Evolutionary conservation across 2,113 vertebrate species (phyloP), one percentile per base, ranked within the genome.

Genomic region (Chionis minor): DNA sequence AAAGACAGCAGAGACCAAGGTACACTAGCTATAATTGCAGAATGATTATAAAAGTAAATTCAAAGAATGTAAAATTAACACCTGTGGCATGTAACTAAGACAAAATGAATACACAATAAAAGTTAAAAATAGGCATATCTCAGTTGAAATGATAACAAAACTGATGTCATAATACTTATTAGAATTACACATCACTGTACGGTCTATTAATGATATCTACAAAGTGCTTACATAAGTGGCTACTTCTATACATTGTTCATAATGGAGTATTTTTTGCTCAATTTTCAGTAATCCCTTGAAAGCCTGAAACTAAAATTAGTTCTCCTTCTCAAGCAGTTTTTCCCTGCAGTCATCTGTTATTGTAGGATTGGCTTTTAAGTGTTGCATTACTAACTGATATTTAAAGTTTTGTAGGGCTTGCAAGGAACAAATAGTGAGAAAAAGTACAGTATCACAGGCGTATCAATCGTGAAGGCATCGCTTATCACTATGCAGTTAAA

Each of bases 51-150:
- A 91, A 91, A 94, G 81, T 88, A 91, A 97, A 91, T 86, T 90
- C 70, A 93, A 91, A 90, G 42, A 95, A 90, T 72, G 49, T 66
- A 96, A 94, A 96, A 96, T 92, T 95, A 97, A 92, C 51, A 95
- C 52, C 72, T 93, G 51, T 90, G 70, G 81, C 83, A 95, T 16
- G 33, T 58, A 86, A 90, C 23, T 27, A 94, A 91, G 63, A 56
- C 44, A 90, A 92, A 92, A 92, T 58, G 30, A 88, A 86, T 77
- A 73, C 5, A 75, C 12, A 94, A 80, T 79, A 84, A 33, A 81
- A 85, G 81, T 67, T 74, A 91, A 92, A 91, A 93, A 75, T 83
- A 66, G 12, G 9, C 35, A 22, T 59, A 17, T 44, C 9, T 87
- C 52, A 77, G 45, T 4, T 90, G 63, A 94, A 86, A 92, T 61